These are phyloP conservation scores for Petroica traversi DNA, from an alignment of 2,113 vertebrate genomes.

Conservation along the genomic window DNA sequence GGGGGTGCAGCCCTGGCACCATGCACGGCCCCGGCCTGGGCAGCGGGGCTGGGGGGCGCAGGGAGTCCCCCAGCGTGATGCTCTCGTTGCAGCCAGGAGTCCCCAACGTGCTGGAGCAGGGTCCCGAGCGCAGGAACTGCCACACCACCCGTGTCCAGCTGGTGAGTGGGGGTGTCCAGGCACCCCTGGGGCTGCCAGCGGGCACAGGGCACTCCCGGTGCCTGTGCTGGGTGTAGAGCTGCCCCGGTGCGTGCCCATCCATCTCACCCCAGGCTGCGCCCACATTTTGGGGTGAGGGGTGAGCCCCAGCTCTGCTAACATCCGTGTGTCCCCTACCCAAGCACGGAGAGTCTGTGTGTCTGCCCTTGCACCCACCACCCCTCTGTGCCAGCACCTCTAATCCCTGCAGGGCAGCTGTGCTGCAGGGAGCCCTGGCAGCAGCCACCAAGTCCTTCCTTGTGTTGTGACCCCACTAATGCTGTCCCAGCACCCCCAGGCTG, in stretches of 20 bases:
- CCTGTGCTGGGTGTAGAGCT: not conserved
- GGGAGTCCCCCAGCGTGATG: not conserved
- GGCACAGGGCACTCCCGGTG: not conserved
- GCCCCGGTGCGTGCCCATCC: not conserved
- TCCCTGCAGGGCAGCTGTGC: not conserved
- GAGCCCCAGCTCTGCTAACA: not conserved
- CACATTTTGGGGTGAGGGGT: too few species aligned
- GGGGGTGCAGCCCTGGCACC: not conserved
- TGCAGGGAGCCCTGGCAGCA: not conserved
- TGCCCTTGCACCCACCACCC: not conserved
- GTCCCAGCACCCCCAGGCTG: not conserved
- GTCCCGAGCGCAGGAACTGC: slow-evolving; percentile 77
- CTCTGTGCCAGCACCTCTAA: not conserved
- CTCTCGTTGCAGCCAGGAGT: slow-evolving; percentile 76
- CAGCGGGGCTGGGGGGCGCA: rapidly evolving
- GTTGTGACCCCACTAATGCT: not conserved
- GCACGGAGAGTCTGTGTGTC: rapidly evolving
- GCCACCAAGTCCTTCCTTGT: rapidly evolving
- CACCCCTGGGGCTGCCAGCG: rapidly evolving
- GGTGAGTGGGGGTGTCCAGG: slow-evolving; percentile 68
- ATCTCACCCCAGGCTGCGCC: not conserved
- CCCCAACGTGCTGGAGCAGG: slow-evolving; percentile 79
- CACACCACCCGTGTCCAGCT: slow-evolving; percentile 64
- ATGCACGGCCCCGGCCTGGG: rapidly evolving
- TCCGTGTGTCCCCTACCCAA: rapidly evolving